Base-by-base conservation (phyloP, 2,888 invertebrate genomes). In the Ligdia adustata region DNA sequence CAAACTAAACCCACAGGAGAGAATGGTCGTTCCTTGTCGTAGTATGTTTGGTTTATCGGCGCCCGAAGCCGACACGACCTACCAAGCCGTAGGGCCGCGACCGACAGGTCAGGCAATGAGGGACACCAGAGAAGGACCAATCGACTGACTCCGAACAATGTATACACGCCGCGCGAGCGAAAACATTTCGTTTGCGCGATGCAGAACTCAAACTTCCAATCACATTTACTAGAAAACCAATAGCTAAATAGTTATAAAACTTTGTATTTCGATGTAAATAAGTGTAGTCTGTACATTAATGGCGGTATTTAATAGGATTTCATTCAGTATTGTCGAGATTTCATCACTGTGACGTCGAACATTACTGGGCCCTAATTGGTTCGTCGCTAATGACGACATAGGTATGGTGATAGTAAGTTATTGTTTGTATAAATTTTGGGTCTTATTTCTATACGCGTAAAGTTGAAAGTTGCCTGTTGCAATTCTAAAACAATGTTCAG, bases 101-200 rank as follows among this genome's bases (percentile, higher is more conserved):
- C 50, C 35, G 38, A 29, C 49, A 44, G 49, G 54, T 57, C 57
- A 52, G 51, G 29, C 40, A 38, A 54, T 15, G 55, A 57, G 42
- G 52, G 22, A 55, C 29, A 26, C 52, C 50, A 55, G 55, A 57
- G 57, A 37, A 50, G 42, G 55, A 55, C 55, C 57, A 24, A 47
- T 1, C 9, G 39, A 12, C 6, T 9, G 11, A 6, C 28, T 4
- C 16, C 4, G n/a, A 0, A 4, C 15, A 11, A 2, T n/a, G 18
- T 22, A 24, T 20, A 14, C 3, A 4, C 4, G 7, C n/a, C 7
- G 14, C 22, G 12, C 11, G 9, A 14, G n/a, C 22, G 11, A 7
- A 9, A 37, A 48, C 45, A 51, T 22, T 6, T 44, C 48, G 38
- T 32, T 51, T 51, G 56, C 54, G 54, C 54, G 49, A 57, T 57